Conservation (phyloP, 2,113 vertebrate species). For the Salvator merianae region DNA sequence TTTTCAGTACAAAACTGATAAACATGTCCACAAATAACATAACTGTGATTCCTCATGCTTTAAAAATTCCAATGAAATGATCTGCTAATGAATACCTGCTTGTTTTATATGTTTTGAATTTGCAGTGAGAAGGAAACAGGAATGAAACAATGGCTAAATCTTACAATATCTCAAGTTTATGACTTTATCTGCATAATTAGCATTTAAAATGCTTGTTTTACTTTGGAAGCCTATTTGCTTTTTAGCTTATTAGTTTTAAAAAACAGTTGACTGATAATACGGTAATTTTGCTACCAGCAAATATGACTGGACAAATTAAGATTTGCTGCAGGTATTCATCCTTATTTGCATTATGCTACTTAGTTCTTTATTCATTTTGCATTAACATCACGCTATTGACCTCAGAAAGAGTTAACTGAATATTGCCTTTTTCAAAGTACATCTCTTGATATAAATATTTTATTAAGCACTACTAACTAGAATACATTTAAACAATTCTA, state of each 20-base stretch:
- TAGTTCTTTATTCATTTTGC: slow-evolving; percentile 45
- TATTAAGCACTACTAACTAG: slow-evolving; percentile 44
- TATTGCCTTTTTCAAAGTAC: not conserved
- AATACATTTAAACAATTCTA: slow-evolving; percentile 55
- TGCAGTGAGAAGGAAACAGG: not conserved
- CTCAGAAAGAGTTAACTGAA: slow-evolving; percentile 36
- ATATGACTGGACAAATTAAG: slow-evolving; percentile 31
- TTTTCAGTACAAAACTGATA: not conserved
- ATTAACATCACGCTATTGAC: slow-evolving; percentile 49
- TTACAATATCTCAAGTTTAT: slow-evolving; percentile 31
- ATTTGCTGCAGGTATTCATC: slow-evolving; percentile 43
- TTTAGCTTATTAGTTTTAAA: slow-evolving; percentile 34
- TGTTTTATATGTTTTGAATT: slow-evolving; percentile 21
- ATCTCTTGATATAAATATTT: slow-evolving; percentile 52
- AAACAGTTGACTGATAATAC: slow-evolving; percentile 41
- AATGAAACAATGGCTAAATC: slow-evolving; percentile 6
- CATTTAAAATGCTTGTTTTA: slow-evolving; percentile 29
- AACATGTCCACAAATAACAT: not conserved
- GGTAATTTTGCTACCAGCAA: slow-evolving; percentile 35
- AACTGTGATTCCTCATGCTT: not conserved
- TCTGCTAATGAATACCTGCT: slow-evolving; percentile 2
- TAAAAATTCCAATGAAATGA: not conserved
- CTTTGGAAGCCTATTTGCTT: slow-evolving; percentile 41
- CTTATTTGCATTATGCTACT: not conserved
- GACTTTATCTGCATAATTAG: slow-evolving; percentile 1